These are phyloP conservation scores for Micropterix aruncella DNA, from an alignment of 2,888 invertebrate species.

Conservation along the genomic window DNA sequence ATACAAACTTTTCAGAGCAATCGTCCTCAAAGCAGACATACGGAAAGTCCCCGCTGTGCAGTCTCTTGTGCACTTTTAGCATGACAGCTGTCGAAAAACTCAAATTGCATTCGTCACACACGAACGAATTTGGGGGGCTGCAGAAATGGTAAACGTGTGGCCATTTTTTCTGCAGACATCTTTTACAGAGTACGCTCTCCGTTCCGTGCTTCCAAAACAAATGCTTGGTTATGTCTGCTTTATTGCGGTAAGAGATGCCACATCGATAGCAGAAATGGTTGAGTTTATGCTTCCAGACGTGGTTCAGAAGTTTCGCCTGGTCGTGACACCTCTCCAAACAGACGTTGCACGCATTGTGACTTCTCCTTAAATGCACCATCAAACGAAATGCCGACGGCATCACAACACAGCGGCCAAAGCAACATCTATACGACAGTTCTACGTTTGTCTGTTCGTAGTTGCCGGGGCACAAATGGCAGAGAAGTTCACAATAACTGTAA, in stretches of 20 bases:
- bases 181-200: slow-evolving; percentile 73
- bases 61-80: slow-evolving; percentile 70
- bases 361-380: slow-evolving; percentile 77
- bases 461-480: slow-evolving; percentile 80
- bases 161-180: slow-evolving; percentile 82
- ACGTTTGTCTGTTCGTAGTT: slow-evolving; percentile 48
- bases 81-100: slow-evolving; percentile 64
- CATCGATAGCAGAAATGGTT: slow-evolving; percentile 80
- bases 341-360: slow-evolving; percentile 76
- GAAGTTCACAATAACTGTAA: slow-evolving; percentile 74
- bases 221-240: slow-evolving; percentile 79
- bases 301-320: slow-evolving; percentile 68
- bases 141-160: slow-evolving; percentile 87
- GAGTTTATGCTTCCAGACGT: slow-evolving; percentile 83
- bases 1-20: slow-evolving; percentile 68
- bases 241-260: slow-evolving; percentile 77
- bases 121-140: slow-evolving; percentile 61
- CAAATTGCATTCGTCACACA: slow-evolving; percentile 68
- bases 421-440: slow-evolving; percentile 66
- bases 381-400: slow-evolving; percentile 77
- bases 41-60: slow-evolving; percentile 58
- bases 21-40: slow-evolving; percentile 56
- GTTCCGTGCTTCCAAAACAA: slow-evolving; percentile 89
- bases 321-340: slow-evolving; percentile 71
- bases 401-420: slow-evolving; percentile 61